These are phyloP conservation scores for Drosophila maculinotata DNA, from an alignment of 2,888 invertebrate species.

Conservation along the genomic window DNA sequence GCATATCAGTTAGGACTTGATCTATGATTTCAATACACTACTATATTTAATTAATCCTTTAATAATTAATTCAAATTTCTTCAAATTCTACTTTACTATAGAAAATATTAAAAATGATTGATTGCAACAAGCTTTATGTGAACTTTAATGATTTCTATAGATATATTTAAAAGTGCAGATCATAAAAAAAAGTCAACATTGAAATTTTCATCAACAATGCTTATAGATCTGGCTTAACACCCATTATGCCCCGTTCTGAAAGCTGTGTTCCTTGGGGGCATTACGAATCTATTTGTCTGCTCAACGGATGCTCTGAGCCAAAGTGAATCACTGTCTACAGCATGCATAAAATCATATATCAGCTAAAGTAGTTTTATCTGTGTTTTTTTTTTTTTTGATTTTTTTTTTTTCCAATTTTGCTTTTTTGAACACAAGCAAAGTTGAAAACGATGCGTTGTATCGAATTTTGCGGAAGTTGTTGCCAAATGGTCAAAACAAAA, in stretches of 20 bases:
- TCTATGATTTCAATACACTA: neutral
- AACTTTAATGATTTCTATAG: neutral
- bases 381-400: conserved; percentile 10
- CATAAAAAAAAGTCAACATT: too few species aligned
- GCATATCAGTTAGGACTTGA: conserved; percentile 1
- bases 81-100: neutral
- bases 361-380: conserved; percentile 9
- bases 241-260: neutral
- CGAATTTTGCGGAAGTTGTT: conserved; percentile 51
- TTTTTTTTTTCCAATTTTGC: neutral
- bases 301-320: neutral
- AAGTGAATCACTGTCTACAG: conserved; percentile 20
- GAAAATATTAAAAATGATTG: too few species aligned
- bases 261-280: neutral
- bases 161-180: too few species aligned
- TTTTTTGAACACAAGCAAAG: conserved; percentile 4
- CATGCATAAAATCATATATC: conserved; percentile 25
- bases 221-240: too few species aligned
- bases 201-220: too few species aligned
- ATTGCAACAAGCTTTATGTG: too few species aligned
- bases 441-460: neutral
- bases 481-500: conserved; percentile 53
- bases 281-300: conserved; percentile 9
- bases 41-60: too few species aligned
- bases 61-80: neutral